Base-by-base conservation (phyloP, 2,888 invertebrate genomes). In the Stenodema calcarata region DNA sequence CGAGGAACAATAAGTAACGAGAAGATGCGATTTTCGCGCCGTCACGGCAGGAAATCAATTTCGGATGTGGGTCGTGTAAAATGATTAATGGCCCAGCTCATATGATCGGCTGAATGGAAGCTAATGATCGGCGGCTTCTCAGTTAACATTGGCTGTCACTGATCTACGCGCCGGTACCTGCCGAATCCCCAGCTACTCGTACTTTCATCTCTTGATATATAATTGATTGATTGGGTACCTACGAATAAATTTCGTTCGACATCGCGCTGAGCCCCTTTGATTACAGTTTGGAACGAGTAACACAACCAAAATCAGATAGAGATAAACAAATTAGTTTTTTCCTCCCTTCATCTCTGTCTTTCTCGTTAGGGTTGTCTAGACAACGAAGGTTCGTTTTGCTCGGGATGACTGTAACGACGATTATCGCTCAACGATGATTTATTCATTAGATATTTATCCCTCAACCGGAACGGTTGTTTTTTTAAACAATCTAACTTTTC, bases 71-170 rank as follows among this genome's bases (percentile, higher is more conserved):
- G 78, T 42, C 78, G 78, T 11, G 62, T 18, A 44, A 78, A 44
- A 78, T 78, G 78, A 78, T 78, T 78, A 44, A 78, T 78, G 78
- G 41, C 27, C 27, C 78, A 9, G 78, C 78, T 44, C 78, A 78
- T 27, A 44, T 44, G 78, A 42, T 78, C 44, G 23, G 44, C 41
- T 78, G 78, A 78, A 78, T 78, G 78, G 78, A 42, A 78, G 78
- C 78, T 78, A 78, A 78, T 44, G 78, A 78, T 78, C 41, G 14
- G 78, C 41, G 44, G 42, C 18, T 78, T 14, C 23, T 78, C 78
- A 23, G 44, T 78, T 75, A 75, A 9, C 14, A 47, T 78, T 47
- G 44, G 23, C 27, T 27, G 78, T 42, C 78, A 78, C 18, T 78
- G 78, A 78, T 42, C 78, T 42, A 18, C 44, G 23, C 16, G 16